A percentile compares a stretch with the other conserved stretches of the same genome.
These are phyloP conservation scores for Tupaia chinensis DNA, from an alignment of 2,113 vertebrate species.

Conservation along the genomic window DNA sequence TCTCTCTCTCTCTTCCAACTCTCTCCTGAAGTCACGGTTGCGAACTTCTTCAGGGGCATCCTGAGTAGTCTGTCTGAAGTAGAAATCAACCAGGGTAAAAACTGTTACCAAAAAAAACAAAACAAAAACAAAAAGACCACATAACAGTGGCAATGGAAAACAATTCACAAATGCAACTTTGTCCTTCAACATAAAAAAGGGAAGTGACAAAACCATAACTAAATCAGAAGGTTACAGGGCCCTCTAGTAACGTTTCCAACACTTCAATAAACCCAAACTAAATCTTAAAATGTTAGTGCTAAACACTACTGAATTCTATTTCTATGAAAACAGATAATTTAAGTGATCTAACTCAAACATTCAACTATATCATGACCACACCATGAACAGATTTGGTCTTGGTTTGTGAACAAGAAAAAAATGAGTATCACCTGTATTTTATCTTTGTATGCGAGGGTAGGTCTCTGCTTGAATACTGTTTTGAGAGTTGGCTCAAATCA, in stretches of 20 bases:
- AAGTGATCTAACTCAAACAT: neutral
- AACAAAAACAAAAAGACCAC: neutral
- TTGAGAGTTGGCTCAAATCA: conserved; percentile 97
- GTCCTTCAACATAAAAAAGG: neutral
- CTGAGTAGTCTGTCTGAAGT: conserved; percentile 94
- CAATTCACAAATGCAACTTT: neutral
- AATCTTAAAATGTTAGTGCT: neutral
- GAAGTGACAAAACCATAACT: neutral
- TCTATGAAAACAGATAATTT: neutral
- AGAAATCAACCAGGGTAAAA: neutral
- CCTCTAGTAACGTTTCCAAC: neutral
- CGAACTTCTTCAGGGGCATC: conserved; percentile 97
- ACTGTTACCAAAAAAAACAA: neutral
- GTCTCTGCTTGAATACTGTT: conserved; percentile 98
- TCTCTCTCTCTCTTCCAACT: conserved; percentile 96
- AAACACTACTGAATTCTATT: neutral
- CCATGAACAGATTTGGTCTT: neutral
- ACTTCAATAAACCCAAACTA: neutral
- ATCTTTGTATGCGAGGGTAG: conserved; percentile 98
- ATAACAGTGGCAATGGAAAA: neutral
- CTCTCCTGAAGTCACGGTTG: conserved; percentile 96
- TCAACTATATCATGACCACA: neutral
- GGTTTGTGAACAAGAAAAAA: conserved; percentile 1
- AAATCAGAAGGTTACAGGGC: neutral
- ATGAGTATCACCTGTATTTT: conserved; percentile 93